Percentiles rank a stretch among this genome's conserved stretches.
Conservation (phyloP, 2,797 vertebrate species). For the Coendou prehensilis region DNA sequence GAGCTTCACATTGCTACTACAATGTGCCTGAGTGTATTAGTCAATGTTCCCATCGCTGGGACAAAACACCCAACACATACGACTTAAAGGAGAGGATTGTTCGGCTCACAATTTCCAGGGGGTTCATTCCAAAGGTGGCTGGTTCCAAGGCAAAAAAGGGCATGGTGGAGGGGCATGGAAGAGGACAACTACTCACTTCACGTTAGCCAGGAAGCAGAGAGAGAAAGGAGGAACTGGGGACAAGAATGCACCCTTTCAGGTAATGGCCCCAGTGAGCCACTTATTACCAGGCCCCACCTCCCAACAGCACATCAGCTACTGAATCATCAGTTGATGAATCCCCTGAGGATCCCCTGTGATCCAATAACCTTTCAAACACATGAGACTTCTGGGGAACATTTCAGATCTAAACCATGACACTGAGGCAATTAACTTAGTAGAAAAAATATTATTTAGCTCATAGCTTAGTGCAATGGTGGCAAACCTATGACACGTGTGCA, state of each 20-base stretch:
- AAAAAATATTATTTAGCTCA: neutral
- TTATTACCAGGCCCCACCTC: neutral
- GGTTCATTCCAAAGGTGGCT: neutral
- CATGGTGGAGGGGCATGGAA: neutral
- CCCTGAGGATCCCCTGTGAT: too few species aligned
- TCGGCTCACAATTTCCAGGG: neutral
- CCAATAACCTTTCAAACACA: too few species aligned
- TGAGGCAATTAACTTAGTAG: neutral
- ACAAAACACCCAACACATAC: neutral
- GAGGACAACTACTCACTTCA: neutral
- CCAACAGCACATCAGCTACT: neutral
- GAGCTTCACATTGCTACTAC: neutral
- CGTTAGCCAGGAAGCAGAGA: neutral
- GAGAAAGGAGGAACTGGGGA: neutral
- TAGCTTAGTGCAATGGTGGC: neutral
- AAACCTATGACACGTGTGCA: neutral
- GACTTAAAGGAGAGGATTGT: neutral
- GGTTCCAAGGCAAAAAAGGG: neutral
- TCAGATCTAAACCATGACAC: neutral
- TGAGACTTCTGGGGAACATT: neutral
- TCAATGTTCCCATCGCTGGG: neutral
- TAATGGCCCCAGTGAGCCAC: neutral
- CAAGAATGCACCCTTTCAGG: neutral
- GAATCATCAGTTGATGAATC: neutral
- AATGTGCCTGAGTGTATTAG: neutral